Conservation (phyloP, 37 sponge, comb jelly and placozoan genomes). For the Mnemiopsis leidyi region DNA sequence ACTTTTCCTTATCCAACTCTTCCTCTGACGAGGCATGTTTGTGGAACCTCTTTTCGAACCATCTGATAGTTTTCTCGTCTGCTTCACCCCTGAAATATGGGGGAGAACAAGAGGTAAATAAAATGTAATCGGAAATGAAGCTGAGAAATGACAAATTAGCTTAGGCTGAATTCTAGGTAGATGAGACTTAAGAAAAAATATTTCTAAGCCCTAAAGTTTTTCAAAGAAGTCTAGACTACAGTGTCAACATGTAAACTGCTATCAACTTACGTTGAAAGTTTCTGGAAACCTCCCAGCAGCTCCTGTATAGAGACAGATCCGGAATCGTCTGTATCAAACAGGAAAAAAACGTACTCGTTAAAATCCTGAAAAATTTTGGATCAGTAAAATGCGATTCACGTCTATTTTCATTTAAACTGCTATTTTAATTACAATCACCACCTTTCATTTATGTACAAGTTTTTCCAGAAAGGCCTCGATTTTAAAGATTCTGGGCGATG, state of each 20-base stretch:
- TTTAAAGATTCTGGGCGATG: too few relatives aligned
- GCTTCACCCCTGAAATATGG: slow-evolving; percentile 4
- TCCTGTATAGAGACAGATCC: slow-evolving; percentile 78
- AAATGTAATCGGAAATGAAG: too few relatives aligned
- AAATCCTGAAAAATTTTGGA: slow-evolving; percentile 74
- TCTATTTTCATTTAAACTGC: too few relatives aligned
- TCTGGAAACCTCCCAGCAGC: slow-evolving; percentile 77
- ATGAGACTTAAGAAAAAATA: too few relatives aligned
- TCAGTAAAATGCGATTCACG: too few relatives aligned
- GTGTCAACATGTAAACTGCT: neutral
- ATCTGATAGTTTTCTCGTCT: slow-evolving; percentile 12
- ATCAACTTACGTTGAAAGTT: slow-evolving; percentile 71
- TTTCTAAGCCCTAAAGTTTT: too few relatives aligned
- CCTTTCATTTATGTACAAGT: too few relatives aligned
- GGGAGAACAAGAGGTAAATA: neutral
- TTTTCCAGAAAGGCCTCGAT: too few relatives aligned
- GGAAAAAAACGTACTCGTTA: slow-evolving; percentile 72
- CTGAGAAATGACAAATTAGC: too few relatives aligned
- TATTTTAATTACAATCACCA: too few relatives aligned
- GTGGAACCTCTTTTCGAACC: slow-evolving; percentile 4
- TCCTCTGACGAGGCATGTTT: slow-evolving; percentile 30
- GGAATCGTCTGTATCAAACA: slow-evolving; percentile 77
- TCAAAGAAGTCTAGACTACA: too few relatives aligned
- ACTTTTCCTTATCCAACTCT: slow-evolving; percentile 27
- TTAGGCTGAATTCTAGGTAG: too few relatives aligned